A percentile compares a stretch with the other conserved stretches of the same genome.
These are phyloP conservation scores for Ceriagrion tenellum DNA, from an alignment of 2,888 invertebrate genomes.

Conservation along the genomic window DNA sequence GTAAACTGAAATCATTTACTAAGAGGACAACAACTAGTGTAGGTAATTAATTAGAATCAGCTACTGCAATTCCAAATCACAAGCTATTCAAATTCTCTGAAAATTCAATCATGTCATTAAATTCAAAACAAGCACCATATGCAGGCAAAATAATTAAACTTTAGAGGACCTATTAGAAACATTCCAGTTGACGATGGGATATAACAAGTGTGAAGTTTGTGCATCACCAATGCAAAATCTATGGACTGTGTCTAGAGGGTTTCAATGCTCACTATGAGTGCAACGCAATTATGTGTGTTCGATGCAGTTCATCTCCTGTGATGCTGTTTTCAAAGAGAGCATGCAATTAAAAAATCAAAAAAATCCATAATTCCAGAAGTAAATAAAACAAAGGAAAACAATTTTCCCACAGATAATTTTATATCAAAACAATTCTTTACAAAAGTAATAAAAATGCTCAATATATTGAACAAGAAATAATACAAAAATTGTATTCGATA, in stretches of 20 bases:
- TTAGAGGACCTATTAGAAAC: not conserved
- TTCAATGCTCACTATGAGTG: not conserved
- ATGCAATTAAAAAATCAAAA: constrained; percentile 32
- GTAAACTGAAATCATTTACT: not conserved
- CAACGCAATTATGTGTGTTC: not conserved
- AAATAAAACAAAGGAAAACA: constrained; percentile 63
- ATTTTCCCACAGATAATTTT: constrained; percentile 55
- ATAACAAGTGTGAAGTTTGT: not conserved
- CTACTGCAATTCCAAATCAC: constrained; percentile 13
- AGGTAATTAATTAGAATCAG: not conserved
- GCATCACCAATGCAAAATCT: not conserved
- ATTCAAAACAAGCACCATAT: not conserved
- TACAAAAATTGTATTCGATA: constrained; percentile 34
- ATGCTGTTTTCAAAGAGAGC: constrained; percentile 22
- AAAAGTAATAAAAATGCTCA: constrained; percentile 44
- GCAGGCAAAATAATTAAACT: not conserved
- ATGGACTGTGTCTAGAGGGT: not conserved
- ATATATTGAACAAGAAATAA: constrained; percentile 15
- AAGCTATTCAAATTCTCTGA: not conserved
- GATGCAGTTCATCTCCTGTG: not conserved
- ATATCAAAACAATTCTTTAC: constrained; percentile 57
- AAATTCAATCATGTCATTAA: not conserved
- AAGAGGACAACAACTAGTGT: constrained; percentile 15
- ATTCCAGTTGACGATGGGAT: not conserved
- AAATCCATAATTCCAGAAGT: constrained; percentile 35